phyloP scores from a whole-genome alignment of 2,113 vertebrate species.

The Montifringilla adamsi region DNA sequence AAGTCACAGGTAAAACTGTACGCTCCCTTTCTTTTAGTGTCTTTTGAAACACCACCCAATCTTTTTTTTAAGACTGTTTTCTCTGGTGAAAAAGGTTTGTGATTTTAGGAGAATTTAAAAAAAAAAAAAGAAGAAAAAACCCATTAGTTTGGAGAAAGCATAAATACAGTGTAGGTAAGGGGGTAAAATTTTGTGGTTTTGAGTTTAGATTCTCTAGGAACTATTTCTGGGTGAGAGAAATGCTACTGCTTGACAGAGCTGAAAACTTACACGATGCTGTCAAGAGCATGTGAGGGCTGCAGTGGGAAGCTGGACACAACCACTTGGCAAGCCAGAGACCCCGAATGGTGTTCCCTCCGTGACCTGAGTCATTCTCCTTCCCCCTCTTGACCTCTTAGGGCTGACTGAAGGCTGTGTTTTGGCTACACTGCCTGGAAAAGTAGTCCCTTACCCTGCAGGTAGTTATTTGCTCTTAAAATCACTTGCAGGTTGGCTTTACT shows the following conservation, averaged over 20 bases:
- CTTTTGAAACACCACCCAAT: neutral
- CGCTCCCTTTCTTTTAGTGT: neutral
- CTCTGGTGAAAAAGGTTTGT: neutral
- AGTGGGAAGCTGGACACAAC: neutral
- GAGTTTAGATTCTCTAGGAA: neutral
- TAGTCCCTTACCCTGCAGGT: neutral
- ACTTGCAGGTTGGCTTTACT: neutral
- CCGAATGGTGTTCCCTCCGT: neutral
- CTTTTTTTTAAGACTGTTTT: neutral
- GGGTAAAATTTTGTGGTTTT: slow-evolving; percentile 11
- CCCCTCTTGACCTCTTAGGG: neutral
- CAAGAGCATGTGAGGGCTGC: neutral
- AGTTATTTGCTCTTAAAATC: neutral
- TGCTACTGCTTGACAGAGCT: neutral
- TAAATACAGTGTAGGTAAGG: neutral
- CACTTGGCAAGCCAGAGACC: neutral
- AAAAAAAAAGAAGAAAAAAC: neutral
- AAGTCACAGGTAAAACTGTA: slow-evolving; percentile 71
- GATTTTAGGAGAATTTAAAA: neutral
- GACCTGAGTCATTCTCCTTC: neutral
- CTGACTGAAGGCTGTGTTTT: neutral
- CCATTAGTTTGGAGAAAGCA: neutral
- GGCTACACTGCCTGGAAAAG: too few species aligned
- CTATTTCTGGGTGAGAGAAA: slow-evolving; percentile 4
- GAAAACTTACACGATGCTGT: neutral